A percentile compares a stretch with the other conserved stretches of the same genome.
Conservation (phyloP, 2,113 vertebrate genomes). For the Dipodomys stephensi region DNA sequence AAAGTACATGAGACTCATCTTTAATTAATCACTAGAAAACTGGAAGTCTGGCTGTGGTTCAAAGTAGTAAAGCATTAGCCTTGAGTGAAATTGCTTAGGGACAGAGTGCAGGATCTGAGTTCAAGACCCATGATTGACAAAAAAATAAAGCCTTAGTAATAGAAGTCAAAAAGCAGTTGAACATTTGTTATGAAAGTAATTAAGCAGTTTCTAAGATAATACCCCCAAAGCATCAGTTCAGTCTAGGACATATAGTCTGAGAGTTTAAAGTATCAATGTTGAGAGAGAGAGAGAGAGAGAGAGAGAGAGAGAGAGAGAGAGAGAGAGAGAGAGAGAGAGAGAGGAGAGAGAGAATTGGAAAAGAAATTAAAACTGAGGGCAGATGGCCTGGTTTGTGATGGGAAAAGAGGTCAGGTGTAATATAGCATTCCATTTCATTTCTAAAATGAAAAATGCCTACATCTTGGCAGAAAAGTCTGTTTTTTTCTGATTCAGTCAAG, state of each 20-base stretch:
- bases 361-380: slow-evolving; percentile 66
- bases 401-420: slow-evolving; percentile 69
- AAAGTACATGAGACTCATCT: too few species aligned
- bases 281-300: background rate
- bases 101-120: too few species aligned
- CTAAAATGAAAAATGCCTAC: slow-evolving; percentile 69
- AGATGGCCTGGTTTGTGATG: slow-evolving; percentile 59
- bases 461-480: slow-evolving; percentile 50
- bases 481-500: slow-evolving; percentile 65
- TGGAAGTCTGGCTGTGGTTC: too few species aligned
- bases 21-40: too few species aligned
- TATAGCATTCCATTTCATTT: slow-evolving; percentile 49
- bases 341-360: background rate
- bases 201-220: background rate
- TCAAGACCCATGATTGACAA: too few species aligned
- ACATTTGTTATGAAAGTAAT: slow-evolving; percentile 56
- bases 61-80: too few species aligned
- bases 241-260: slow-evolving; percentile 6
- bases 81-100: too few species aligned
- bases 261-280: background rate
- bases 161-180: slow-evolving; percentile 27
- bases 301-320: background rate
- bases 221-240: slow-evolving; percentile 13
- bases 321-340: background rate
- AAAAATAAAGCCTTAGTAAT: slow-evolving; percentile 37